Percentiles rank a stretch among this genome's conserved stretches.
Evolutionary conservation across 2,888 invertebrate genomes (phyloP).

Genomic region (Camptogramma bilineatum): DNA sequence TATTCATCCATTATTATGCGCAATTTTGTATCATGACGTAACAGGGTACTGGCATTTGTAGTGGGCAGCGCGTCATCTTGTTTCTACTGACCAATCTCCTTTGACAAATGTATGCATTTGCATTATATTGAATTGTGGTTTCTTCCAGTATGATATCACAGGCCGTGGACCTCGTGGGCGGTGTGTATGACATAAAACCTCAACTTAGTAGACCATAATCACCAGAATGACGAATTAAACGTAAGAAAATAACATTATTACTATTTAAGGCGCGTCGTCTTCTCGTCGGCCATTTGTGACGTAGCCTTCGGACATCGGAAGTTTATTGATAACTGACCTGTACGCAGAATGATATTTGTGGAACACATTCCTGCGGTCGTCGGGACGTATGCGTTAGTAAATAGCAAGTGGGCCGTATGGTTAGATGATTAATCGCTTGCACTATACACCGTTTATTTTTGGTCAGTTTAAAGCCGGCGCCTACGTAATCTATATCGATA

Average conservation of each 20-base stretch:
- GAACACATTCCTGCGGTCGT: slow-evolving; percentile 33
- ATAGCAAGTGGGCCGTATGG: slow-evolving; percentile 17
- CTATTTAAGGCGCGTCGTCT: slow-evolving; percentile 69
- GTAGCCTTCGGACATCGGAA: slow-evolving; percentile 23
- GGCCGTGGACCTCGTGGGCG: slow-evolving; percentile 55
- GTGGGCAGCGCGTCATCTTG: background rate
- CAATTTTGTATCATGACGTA: slow-evolving; percentile 5
- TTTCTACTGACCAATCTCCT: background rate
- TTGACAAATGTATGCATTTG: background rate
- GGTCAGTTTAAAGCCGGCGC: no score
- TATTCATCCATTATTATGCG: no score
- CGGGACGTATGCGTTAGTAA: slow-evolving; percentile 17
- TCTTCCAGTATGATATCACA: slow-evolving; percentile 54
- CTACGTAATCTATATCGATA: no score
- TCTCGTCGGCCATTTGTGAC: slow-evolving; percentile 44
- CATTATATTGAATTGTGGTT: slow-evolving; percentile 37
- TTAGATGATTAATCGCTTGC: slow-evolving; percentile 26
- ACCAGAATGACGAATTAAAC: slow-evolving; percentile 67
- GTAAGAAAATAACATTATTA: slow-evolving; percentile 58
- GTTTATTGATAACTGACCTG: slow-evolving; percentile 36
- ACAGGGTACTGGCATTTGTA: background rate
- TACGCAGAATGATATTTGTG: slow-evolving; percentile 30
- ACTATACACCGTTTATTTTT: no score
- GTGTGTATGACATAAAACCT: slow-evolving; percentile 55
- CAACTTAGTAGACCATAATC: slow-evolving; percentile 56